Evolutionary conservation across 2,113 vertebrate species (phyloP), one percentile per base, ranked within the genome.

Genomic region (Zeus faber): DNA sequence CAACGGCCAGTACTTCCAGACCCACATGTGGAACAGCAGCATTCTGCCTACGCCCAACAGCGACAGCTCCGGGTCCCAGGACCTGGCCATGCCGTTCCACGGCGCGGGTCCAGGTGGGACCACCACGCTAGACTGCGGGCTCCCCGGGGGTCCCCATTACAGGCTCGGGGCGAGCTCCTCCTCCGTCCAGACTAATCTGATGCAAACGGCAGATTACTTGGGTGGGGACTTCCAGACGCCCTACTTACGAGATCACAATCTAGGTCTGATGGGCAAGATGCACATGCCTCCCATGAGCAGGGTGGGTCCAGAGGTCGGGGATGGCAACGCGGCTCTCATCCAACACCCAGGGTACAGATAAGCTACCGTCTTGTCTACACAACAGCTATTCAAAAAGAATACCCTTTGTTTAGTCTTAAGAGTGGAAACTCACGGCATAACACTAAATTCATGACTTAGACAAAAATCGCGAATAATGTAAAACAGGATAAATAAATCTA

Each of bases 311-410:
- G 95, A 97, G 67, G 88, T 89, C 43, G 86, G 85, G 10, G 93
- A 96, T 82, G 93, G 91, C 84, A 92, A 93, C 84, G 90, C 87
- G 89, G 84, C 93, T 93, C 95, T 96, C 88, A 87, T 96, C 91
- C 96, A 98, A 86, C 96, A 97, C 84, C 97, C 94, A 83, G 96
- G 95, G 90, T 99, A 98, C 91, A 99, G 97, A 98, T 99, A 95
- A 95, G 93, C 91, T 92, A 89, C 81, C 69, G 86, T 82, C 78
- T 82, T 82, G 82, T 87, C 83, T 84, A 56, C 77, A 77, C 67
- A 79, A 74, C 79, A 68, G 77, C 84, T 81, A 77, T 76, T 81
- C 81, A 67, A 68, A 29, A 48, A 76, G 29, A 14, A 37, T 4
- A 14, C 33, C 67, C 56, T 77, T 85, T 79, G 76, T 77, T 88